Percentiles rank a stretch among this genome's conserved stretches.
phyloP scores from a whole-genome alignment of 64 coral and sea anemone species.

The Actinia tenebrosa region DNA sequence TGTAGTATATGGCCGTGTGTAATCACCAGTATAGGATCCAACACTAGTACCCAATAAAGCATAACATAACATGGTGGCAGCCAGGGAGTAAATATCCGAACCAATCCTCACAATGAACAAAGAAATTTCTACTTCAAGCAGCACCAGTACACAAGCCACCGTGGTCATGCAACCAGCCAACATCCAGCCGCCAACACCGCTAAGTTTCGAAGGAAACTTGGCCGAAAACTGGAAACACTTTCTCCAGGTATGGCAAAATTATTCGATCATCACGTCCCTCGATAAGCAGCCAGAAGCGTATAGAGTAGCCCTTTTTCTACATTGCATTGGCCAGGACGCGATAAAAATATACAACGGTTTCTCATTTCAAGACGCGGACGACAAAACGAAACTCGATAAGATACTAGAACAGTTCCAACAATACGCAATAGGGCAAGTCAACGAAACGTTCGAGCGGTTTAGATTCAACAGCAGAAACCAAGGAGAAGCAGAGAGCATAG shows the following conservation, averaged over 20 bases:
- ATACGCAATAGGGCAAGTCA: constrained; percentile 8
- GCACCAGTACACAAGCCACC: neutral
- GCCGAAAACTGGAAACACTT: constrained; percentile 21
- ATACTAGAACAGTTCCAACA: constrained; percentile 5
- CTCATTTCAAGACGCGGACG: neutral
- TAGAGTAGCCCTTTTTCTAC: neutral
- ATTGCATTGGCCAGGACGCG: neutral
- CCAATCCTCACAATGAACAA: too few relatives aligned
- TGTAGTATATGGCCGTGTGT: too few relatives aligned
- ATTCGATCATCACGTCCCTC: constrained; percentile 8
- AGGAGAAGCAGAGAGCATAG: too few relatives aligned
- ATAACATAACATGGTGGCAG: too few relatives aligned
- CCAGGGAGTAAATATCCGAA: too few relatives aligned
- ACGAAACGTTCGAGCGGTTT: constrained; percentile 1
- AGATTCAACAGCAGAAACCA: neutral
- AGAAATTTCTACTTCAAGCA: too few relatives aligned
- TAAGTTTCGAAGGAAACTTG: neutral
- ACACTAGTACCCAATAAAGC: too few relatives aligned
- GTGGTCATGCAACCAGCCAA: too few relatives aligned
- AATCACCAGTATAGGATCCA: too few relatives aligned
- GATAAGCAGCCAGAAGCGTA: neutral
- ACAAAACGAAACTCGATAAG: neutral
- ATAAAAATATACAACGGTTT: constrained; percentile 14
- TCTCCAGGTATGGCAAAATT: constrained; percentile 20
- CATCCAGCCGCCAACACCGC: neutral